These are phyloP conservation scores for Ceratosolen solmsi DNA, from an alignment of 1,140 invertebrate species.

Conservation along the genomic window DNA sequence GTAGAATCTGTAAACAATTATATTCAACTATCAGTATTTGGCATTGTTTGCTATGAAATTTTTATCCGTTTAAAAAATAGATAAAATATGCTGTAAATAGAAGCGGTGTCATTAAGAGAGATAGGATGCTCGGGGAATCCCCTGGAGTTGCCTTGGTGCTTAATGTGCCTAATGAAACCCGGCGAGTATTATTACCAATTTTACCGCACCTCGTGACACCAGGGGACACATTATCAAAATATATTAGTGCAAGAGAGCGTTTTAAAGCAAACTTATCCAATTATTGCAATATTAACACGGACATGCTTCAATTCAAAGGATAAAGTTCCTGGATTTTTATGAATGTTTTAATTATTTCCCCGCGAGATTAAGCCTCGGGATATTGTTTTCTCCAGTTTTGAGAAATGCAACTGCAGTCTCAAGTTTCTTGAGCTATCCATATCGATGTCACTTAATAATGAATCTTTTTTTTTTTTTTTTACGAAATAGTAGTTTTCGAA, in stretches of 20 bases:
- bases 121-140: slow-evolving; percentile 43
- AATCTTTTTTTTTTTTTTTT: too few relatives aligned
- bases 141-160: slow-evolving; percentile 45
- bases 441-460: too few relatives aligned
- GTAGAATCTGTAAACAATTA: too few relatives aligned
- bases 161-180: slow-evolving; percentile 63
- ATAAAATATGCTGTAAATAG: neutral
- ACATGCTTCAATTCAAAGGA: neutral
- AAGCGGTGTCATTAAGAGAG: neutral
- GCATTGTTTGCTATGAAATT: too few relatives aligned
- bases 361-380: neutral
- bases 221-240: slow-evolving; percentile 57
- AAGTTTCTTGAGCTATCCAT: too few relatives aligned
- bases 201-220: slow-evolving; percentile 47
- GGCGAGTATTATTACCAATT: slow-evolving; percentile 62
- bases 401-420: neutral
- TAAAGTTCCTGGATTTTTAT: neutral
- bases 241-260: slow-evolving; percentile 51
- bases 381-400: neutral
- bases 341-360: neutral
- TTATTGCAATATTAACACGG: slow-evolving; percentile 40
- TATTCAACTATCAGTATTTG: too few relatives aligned
- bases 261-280: neutral
- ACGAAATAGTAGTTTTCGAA: too few relatives aligned
- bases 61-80: neutral